phyloP scores from a whole-genome alignment of 1,140 invertebrate species.

The Aradophagus sp. region DNA sequence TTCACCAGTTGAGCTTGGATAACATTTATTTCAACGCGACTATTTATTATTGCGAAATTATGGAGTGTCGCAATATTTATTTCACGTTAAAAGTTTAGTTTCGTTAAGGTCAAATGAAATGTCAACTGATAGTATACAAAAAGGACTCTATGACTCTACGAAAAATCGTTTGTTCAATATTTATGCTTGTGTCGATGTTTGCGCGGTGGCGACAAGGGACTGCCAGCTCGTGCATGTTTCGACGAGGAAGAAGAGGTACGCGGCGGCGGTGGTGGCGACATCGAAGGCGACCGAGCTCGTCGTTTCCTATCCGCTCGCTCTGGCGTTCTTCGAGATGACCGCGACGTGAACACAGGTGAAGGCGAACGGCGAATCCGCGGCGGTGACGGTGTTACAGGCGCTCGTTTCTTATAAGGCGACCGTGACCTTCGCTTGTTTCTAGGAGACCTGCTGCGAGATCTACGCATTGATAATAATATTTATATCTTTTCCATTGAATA shows the following conservation, averaged over 20 bases:
- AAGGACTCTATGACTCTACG: no score
- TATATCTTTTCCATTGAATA: no score
- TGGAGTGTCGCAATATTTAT: no score
- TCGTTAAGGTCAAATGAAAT: no score
- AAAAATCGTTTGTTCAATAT: conserved; percentile 64
- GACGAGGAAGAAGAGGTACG: conserved; percentile 56
- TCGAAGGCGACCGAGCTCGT: conserved; percentile 66
- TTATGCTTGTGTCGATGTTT: conserved; percentile 77
- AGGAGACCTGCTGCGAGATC: conserved; percentile 73
- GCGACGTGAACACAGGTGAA: conserved; percentile 68
- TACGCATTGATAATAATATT: conserved; percentile 1
- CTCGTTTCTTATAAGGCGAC: conserved; percentile 71
- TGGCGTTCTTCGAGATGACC: conserved; percentile 68
- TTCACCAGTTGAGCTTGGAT: no score
- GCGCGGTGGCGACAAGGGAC: conserved; percentile 70
- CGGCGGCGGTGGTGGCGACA: conserved; percentile 69
- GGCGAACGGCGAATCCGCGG: conserved; percentile 71
- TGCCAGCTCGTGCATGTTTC: conserved; percentile 67
- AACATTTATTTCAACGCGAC: no score
- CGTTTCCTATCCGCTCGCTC: conserved; percentile 68
- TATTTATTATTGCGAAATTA: no score
- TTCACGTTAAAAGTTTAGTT: no score
- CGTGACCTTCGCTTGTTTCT: conserved; percentile 69
- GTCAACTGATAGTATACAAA: no score
- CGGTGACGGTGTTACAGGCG: conserved; percentile 70